These are phyloP conservation scores for Triplophysa rosa DNA, from an alignment of 2,113 vertebrate species.

Conservation along the genomic window DNA sequence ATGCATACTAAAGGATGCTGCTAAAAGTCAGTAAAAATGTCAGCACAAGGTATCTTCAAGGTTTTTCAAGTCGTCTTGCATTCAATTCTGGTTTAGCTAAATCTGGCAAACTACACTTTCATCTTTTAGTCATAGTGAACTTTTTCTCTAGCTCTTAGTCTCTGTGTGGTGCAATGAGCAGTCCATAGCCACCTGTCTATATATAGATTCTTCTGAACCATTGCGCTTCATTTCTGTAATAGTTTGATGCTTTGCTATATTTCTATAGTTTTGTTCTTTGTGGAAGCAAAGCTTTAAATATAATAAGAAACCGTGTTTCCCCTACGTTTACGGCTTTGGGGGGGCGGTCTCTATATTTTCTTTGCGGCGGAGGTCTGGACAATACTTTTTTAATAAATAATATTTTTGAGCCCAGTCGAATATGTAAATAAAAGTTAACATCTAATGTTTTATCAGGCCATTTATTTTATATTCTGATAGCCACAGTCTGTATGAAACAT, in stretches of 20 bases:
- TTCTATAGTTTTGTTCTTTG: neutral
- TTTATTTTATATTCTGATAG: no score
- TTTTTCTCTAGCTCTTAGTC: conserved; percentile 21
- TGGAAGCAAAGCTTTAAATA: no score
- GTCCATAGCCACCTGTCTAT: neutral
- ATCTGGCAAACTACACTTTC: neutral
- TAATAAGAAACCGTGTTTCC: no score
- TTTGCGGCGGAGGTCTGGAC: no score
- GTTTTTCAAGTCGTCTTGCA: neutral
- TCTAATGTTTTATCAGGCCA: no score
- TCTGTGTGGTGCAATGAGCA: neutral
- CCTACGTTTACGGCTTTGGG: no score
- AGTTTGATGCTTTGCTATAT: neutral
- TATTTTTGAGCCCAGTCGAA: no score
- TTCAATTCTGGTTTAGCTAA: conserved; percentile 5
- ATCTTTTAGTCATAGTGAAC: neutral
- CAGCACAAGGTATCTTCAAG: conserved; percentile 3
- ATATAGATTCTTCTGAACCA: conserved; percentile 9
- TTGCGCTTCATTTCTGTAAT: conserved; percentile 1
- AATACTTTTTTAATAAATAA: no score
- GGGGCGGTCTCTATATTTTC: no score
- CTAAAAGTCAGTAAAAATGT: neutral
- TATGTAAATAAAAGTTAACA: no score
- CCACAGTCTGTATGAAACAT: no score
- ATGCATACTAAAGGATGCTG: neutral